Conservation (phyloP, 2,797 vertebrate genomes). For the Passerculus sandwichensis region DNA sequence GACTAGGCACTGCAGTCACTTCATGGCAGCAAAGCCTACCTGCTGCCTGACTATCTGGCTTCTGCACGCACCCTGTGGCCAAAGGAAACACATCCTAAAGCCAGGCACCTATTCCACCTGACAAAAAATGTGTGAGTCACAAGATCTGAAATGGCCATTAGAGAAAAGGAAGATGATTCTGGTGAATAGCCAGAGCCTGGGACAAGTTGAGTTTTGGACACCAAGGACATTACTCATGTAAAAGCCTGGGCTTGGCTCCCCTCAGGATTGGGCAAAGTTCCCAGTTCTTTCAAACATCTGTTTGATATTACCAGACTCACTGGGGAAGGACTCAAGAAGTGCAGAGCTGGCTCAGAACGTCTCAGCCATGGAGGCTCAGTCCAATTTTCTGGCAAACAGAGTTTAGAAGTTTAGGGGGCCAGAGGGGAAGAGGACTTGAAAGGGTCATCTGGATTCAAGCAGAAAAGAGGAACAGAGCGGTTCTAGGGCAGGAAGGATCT, state of each 20-base stretch:
- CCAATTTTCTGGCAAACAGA: background rate
- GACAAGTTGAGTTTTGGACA: conserved; percentile 52
- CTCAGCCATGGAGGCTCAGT: background rate
- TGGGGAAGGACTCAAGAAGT: conserved; percentile 37
- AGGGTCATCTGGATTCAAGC: background rate
- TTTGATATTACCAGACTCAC: conserved; percentile 48
- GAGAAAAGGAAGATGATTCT: conserved; percentile 17
- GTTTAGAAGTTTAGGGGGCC: background rate
- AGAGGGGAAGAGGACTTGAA: background rate
- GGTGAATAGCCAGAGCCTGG: background rate
- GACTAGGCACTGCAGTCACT: background rate
- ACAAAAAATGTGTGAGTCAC: background rate
- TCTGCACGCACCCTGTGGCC: rapidly evolving
- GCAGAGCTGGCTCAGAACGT: background rate
- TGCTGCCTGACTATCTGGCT: background rate
- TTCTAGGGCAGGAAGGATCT: background rate
- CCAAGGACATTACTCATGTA: conserved; percentile 47
- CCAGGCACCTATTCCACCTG: background rate
- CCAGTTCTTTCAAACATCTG: conserved; percentile 59
- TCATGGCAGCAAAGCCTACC: background rate
- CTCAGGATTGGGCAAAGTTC: conserved; percentile 52
- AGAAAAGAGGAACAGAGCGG: background rate
- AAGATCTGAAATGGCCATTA: background rate
- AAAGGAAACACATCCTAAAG: background rate
- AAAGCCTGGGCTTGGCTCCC: conserved; percentile 1